phyloP scores from a whole-genome alignment of 2,888 invertebrate species.

The Siphlonurus alternatus region DNA sequence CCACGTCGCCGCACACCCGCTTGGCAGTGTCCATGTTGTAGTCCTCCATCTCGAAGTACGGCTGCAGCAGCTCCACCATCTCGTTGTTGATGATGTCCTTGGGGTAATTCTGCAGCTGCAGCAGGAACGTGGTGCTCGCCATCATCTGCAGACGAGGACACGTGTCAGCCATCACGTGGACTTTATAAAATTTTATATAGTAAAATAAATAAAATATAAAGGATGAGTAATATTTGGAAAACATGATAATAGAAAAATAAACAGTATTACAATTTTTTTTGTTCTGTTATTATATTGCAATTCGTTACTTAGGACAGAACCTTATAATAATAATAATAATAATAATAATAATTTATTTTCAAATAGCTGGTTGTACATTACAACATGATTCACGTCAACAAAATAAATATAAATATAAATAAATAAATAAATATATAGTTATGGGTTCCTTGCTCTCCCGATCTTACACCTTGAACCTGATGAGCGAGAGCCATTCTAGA shows the following conservation, averaged over 20 bases:
- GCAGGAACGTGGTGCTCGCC: slow-evolving; percentile 83
- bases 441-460: too few species aligned
- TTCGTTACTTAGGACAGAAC: too few species aligned
- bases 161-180: slow-evolving; percentile 3
- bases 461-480: too few species aligned
- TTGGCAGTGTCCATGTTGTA: slow-evolving; percentile 95
- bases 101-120: slow-evolving; percentile 85
- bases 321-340: too few species aligned
- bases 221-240: slow-evolving; percentile 1
- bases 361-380: too few species aligned
- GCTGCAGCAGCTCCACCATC: slow-evolving; percentile 82
- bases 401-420: too few species aligned
- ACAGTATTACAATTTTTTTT: too few species aligned
- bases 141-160: slow-evolving; percentile 78
- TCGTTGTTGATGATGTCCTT: slow-evolving; percentile 95
- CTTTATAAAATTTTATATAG: not conserved
- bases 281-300: too few species aligned
- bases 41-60: slow-evolving; percentile 91
- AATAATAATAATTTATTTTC: too few species aligned
- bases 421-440: too few species aligned
- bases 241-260: not conserved
- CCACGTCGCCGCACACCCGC: slow-evolving; percentile 91
- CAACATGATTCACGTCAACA: too few species aligned
- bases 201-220: slow-evolving; percentile 6
- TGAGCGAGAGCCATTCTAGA: too few species aligned